Percentiles rank a stretch among this genome's conserved stretches.
phyloP scores from a whole-genome alignment of 35 echinoderm and acorn worm species.

The Diadema setosum region DNA sequence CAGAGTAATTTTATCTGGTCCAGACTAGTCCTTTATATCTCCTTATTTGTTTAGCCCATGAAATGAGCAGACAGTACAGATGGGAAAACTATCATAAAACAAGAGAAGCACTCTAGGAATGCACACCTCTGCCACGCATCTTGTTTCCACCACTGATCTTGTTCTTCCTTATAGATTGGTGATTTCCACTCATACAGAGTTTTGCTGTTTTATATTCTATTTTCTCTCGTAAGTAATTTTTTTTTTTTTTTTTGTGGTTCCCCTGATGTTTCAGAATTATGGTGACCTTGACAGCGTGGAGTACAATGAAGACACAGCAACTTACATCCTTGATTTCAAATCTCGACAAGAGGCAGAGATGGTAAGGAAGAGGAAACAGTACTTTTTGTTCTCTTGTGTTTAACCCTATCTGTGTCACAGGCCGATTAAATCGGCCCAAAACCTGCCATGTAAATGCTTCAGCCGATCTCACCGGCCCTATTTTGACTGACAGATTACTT shows the following conservation, averaged over 20 bases:
- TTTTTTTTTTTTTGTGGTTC: not conserved
- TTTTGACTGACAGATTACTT: too few relatives aligned
- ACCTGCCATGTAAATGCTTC: too few relatives aligned
- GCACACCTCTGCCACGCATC: too few relatives aligned
- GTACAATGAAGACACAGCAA: conserved; percentile 46
- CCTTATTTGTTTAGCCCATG: not conserved
- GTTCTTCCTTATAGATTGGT: not conserved
- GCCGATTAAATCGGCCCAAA: too few relatives aligned
- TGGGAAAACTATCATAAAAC: too few relatives aligned
- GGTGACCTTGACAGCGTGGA: conserved; percentile 89
- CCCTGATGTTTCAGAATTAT: conserved; percentile 46
- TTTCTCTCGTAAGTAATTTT: not conserved
- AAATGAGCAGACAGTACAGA: not conserved
- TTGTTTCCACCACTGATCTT: too few relatives aligned
- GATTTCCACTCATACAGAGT: not conserved
- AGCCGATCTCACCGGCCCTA: too few relatives aligned
- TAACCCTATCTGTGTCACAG: too few relatives aligned
- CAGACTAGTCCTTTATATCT: not conserved
- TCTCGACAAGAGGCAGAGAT: conserved; percentile 88
- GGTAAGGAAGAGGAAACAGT: too few relatives aligned
- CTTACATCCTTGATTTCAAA: conserved; percentile 70
- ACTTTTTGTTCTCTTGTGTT: too few relatives aligned
- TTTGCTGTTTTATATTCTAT: not conserved
- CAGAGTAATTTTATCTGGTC: not conserved
- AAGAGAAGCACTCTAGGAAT: too few relatives aligned